Conservation (phyloP, 2,113 vertebrate genomes). For the Pimephales promelas region DNA sequence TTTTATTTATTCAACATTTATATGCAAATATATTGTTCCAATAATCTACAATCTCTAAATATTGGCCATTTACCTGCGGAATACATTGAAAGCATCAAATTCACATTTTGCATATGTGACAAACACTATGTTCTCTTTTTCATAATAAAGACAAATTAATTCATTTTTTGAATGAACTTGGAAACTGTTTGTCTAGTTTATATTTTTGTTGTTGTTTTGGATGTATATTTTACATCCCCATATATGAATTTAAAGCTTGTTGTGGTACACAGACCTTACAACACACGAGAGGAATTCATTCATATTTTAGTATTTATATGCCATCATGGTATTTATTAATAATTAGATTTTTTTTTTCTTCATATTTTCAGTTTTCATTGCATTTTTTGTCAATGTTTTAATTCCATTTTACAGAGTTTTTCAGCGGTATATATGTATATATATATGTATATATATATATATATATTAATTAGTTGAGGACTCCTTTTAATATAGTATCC, state of each 20-base stretch:
- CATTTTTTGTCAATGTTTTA: no score
- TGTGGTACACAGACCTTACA: neutral
- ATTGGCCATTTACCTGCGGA: slow-evolving; percentile 63
- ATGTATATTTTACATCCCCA: neutral
- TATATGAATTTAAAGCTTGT: neutral
- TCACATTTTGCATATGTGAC: slow-evolving; percentile 63
- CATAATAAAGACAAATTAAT: slow-evolving; percentile 73
- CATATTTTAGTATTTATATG: neutral
- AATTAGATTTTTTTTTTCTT: neutral
- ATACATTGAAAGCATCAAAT: slow-evolving; percentile 59
- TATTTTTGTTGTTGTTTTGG: slow-evolving; percentile 4
- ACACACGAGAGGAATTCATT: neutral
- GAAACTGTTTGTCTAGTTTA: slow-evolving; percentile 47
- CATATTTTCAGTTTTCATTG: neutral
- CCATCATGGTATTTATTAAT: neutral
- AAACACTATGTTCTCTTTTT: slow-evolving; percentile 73
- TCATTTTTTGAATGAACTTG: slow-evolving; percentile 60
- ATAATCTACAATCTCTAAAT: slow-evolving; percentile 62
- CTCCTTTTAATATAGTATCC: neutral
- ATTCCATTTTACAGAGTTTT: no score
- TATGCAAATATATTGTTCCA: slow-evolving; percentile 62
- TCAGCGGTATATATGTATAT: no score
- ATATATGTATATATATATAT: no score
- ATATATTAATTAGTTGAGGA: no score
- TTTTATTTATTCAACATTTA: slow-evolving; percentile 71